Evolutionary conservation across 2,797 vertebrate genomes (phyloP).

Genomic region (Synanceia verrucosa): DNA sequence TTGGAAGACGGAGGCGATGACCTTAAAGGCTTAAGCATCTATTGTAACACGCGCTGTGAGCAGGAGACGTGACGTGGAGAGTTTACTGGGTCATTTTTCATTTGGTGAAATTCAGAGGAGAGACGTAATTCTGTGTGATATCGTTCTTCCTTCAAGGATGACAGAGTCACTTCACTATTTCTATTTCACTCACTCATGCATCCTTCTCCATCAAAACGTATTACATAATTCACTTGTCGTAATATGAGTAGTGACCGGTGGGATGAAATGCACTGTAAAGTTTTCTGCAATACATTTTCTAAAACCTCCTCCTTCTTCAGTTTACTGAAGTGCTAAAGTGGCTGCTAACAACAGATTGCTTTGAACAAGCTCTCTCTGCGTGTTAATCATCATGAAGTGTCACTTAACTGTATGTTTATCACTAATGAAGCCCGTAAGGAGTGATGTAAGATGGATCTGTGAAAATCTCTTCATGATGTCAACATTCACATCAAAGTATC

Average conservation of each 20-base stretch:
- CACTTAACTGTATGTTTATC: background rate
- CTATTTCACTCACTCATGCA: slow-evolving; percentile 22
- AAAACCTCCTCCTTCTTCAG: background rate
- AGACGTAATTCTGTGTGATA: slow-evolving; percentile 45
- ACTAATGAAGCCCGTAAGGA: background rate
- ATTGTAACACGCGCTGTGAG: slow-evolving; percentile 44
- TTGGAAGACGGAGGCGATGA: slow-evolving; percentile 36
- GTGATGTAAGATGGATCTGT: background rate
- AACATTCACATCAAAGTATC: no score
- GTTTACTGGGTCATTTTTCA: slow-evolving; percentile 64
- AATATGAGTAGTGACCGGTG: slow-evolving; percentile 35
- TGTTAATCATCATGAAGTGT: no score
- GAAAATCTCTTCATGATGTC: background rate
- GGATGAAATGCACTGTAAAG: slow-evolving; percentile 2
- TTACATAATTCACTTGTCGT: slow-evolving; percentile 15
- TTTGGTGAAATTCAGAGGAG: slow-evolving; percentile 44
- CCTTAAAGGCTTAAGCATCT: slow-evolving; percentile 61
- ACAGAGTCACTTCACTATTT: slow-evolving; percentile 52
- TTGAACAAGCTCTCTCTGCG: background rate
- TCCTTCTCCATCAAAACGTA: slow-evolving; percentile 33
- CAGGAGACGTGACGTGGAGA: slow-evolving; percentile 30
- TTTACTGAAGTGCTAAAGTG: background rate
- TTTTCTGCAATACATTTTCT: slow-evolving; percentile 2
- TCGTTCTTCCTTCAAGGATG: slow-evolving; percentile 50
- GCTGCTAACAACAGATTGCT: background rate